Evolutionary conservation across 2,113 vertebrate species (phyloP).

Genomic region (Marmota monax): DNA sequence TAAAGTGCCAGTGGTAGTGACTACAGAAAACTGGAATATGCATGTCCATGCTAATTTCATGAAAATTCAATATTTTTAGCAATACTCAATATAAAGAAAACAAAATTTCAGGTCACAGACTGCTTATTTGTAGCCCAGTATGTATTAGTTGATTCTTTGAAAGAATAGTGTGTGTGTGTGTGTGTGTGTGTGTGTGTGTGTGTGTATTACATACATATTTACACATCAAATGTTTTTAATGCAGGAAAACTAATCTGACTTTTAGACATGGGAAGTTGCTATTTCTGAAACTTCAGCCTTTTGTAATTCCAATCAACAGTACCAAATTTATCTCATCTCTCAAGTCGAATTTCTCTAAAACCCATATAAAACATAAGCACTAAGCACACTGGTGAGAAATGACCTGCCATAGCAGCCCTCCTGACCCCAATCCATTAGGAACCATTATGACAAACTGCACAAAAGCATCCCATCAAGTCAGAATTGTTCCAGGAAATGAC

Average conservation of each 20-base stretch:
- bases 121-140: background rate
- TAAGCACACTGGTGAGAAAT: background rate
- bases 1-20: background rate
- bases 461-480: background rate
- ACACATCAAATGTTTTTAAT: background rate
- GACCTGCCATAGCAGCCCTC: background rate
- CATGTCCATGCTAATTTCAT: no score
- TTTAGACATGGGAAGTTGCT: background rate
- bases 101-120: background rate
- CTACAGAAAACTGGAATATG: background rate
- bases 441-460: background rate
- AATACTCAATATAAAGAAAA: background rate
- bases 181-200: no score
- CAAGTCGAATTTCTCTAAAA: background rate
- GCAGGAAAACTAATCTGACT: background rate
- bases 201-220: no score
- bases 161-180: no score
- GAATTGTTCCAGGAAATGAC: background rate
- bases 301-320: background rate
- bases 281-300: background rate
- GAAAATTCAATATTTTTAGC: background rate
- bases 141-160: background rate
- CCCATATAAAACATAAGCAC: background rate
- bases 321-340: background rate
- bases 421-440: background rate